Conservation (phyloP, 2,797 vertebrate species). For the Hoplostethus atlanticus region DNA sequence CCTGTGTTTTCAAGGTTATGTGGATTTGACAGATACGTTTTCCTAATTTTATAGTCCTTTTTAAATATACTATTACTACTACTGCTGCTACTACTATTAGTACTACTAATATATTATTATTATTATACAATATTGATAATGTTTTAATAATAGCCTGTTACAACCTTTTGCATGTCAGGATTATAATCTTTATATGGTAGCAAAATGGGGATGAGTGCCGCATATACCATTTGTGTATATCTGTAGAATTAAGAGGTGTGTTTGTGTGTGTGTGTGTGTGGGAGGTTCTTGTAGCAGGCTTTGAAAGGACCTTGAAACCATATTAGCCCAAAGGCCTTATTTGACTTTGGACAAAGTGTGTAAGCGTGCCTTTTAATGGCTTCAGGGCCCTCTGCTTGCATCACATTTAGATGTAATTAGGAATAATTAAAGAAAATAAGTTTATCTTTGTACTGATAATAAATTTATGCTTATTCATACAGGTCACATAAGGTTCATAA, state of each 20-base stretch:
- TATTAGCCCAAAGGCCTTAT: not conserved
- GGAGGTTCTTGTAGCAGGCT: not conserved
- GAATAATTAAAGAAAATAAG: constrained; percentile 44
- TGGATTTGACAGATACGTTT: too few relatives aligned
- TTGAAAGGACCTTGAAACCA: not conserved
- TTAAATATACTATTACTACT: too few relatives aligned
- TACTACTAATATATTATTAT: too few relatives aligned
- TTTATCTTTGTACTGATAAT: constrained; percentile 60
- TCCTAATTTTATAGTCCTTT: too few relatives aligned
- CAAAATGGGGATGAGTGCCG: not conserved
- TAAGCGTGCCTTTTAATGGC: constrained; percentile 27
- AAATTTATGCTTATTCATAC: constrained; percentile 75
- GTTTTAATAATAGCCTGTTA: too few relatives aligned
- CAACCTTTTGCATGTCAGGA: not conserved
- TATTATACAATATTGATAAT: too few relatives aligned
- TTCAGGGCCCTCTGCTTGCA: constrained; percentile 38
- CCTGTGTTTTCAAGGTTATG: too few relatives aligned
- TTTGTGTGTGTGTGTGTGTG: constrained; percentile 3
- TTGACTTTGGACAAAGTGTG: constrained; percentile 10
- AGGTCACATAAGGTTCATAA: constrained; percentile 60
- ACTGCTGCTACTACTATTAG: too few relatives aligned
- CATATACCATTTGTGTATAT: not conserved
- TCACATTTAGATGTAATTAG: constrained; percentile 38
- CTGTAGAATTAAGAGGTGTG: not conserved
- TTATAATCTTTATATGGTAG: not conserved